Percentiles rank a stretch among this genome's conserved stretches.
phyloP scores from a whole-genome alignment of 1,140 invertebrate genomes.

The Heliconius eleuchia region DNA sequence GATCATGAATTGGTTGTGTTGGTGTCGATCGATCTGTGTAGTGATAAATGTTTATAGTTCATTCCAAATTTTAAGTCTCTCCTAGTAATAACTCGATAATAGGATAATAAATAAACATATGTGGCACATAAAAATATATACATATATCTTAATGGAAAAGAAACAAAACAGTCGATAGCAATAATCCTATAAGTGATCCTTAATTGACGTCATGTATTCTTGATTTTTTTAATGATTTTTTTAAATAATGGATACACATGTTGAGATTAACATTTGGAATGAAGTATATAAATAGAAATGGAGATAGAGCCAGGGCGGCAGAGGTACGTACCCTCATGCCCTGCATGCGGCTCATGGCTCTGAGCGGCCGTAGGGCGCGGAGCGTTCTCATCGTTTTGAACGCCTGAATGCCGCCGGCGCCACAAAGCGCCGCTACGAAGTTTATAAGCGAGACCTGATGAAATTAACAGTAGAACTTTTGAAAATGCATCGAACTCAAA shows the following conservation, averaged over 20 bases:
- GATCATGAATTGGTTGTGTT: slow-evolving; percentile 53
- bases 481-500: slow-evolving; percentile 35
- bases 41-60: slow-evolving; percentile 45
- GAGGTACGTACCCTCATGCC: slow-evolving; percentile 96
- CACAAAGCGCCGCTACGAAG: slow-evolving; percentile 96
- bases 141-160: no score
- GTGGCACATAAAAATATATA: neutral
- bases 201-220: no score
- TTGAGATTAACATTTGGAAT: slow-evolving; percentile 13
- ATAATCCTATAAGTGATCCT: no score
- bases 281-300: slow-evolving; percentile 19
- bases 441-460: slow-evolving; percentile 97
- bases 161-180: no score
- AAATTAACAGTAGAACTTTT: slow-evolving; percentile 67
- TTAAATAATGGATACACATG: neutral
- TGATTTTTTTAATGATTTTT: no score
- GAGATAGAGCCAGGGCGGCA: slow-evolving; percentile 53
- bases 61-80: slow-evolving; percentile 2
- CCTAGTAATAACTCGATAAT: neutral
- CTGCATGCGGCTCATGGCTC: slow-evolving; percentile 98
- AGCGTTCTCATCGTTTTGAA: slow-evolving; percentile 99
- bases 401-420: slow-evolving; percentile 97
- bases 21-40: slow-evolving; percentile 42
- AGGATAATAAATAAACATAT: neutral
- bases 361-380: slow-evolving; percentile 95